These are phyloP conservation scores for Homarus gammarus DNA, from an alignment of 2,888 invertebrate species.

Conservation along the genomic window DNA sequence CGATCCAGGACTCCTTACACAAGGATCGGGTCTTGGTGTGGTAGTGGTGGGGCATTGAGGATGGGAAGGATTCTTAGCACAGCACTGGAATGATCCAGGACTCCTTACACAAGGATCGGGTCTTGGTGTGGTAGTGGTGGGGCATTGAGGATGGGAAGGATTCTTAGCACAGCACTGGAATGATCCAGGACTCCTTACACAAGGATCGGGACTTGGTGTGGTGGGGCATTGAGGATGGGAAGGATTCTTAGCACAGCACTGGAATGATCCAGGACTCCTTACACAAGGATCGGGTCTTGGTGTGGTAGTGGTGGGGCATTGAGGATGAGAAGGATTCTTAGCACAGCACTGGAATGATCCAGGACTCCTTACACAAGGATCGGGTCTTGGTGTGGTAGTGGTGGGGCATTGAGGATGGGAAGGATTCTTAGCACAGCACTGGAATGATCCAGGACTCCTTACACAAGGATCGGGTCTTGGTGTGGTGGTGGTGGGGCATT, in stretches of 20 bases:
- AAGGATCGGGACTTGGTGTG: slow-evolving; percentile 47
- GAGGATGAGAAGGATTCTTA: slow-evolving; percentile 39
- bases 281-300: slow-evolving; percentile 57
- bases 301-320: slow-evolving; percentile 49
- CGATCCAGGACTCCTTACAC: slow-evolving; percentile 52
- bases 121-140: slow-evolving; percentile 48
- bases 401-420: slow-evolving; percentile 48
- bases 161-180: slow-evolving; percentile 54
- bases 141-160: slow-evolving; percentile 33
- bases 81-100: slow-evolving; percentile 51
- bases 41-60: slow-evolving; percentile 41
- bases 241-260: slow-evolving; percentile 41
- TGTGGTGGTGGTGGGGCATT: slow-evolving; percentile 48
- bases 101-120: slow-evolving; percentile 31
- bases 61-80: slow-evolving; percentile 30
- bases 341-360: slow-evolving; percentile 62
- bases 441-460: slow-evolving; percentile 49
- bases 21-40: slow-evolving; percentile 49
- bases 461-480: slow-evolving; percentile 50
- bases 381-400: slow-evolving; percentile 42
- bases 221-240: slow-evolving; percentile 35
- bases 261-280: slow-evolving; percentile 52
- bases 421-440: slow-evolving; percentile 54
- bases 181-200: slow-evolving; percentile 47
- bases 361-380: slow-evolving; percentile 44